Evolutionary conservation across 2,113 vertebrate species (phyloP).

Genomic region (Cavia aperea): DNA sequence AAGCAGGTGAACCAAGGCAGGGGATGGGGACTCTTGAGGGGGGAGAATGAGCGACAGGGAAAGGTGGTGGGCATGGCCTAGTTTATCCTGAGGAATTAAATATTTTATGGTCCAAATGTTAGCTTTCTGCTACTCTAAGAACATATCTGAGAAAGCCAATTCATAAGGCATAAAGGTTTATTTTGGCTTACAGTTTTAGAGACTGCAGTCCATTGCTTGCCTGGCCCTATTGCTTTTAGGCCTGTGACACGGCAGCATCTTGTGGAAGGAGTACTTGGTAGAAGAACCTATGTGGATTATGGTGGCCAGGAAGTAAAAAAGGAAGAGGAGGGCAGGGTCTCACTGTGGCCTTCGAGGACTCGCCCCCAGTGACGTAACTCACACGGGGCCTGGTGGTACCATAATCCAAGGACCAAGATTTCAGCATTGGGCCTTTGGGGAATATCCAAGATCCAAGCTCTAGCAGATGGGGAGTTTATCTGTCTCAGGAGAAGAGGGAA

Average conservation of each 20-base stretch:
- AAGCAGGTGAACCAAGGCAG: rapidly evolving
- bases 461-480: neutral
- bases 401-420: neutral
- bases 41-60: neutral
- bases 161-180: neutral
- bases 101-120: neutral
- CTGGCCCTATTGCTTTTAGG: neutral
- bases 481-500: neutral
- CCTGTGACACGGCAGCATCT: neutral
- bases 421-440: neutral
- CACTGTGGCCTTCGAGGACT: neutral
- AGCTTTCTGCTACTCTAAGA: neutral
- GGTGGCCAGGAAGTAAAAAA: neutral
- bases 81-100: neutral
- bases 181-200: neutral
- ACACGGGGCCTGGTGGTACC: no score
- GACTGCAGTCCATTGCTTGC: neutral
- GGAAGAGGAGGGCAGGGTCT: no score
- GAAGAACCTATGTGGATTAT: neutral
- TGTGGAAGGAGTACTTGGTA: neutral
- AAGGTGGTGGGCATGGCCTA: neutral
- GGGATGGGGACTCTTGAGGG: no score
- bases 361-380: neutral
- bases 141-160: neutral
- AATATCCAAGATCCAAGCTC: neutral